Percentiles rank a stretch among this genome's conserved stretches.
Conservation (phyloP, 2,888 invertebrate genomes). For the Steinernema scapterisci region DNA sequence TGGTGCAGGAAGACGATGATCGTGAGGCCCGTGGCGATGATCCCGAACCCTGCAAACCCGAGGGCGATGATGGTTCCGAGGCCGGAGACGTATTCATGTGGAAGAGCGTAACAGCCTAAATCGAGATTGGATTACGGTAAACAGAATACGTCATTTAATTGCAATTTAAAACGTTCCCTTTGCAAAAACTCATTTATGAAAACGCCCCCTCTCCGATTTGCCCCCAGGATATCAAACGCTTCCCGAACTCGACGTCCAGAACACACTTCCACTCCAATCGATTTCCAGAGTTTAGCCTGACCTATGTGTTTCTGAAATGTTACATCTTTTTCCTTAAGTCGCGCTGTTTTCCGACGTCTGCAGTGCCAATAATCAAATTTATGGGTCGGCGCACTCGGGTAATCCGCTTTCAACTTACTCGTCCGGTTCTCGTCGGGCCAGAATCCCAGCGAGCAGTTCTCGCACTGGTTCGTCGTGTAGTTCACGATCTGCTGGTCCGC, state of each 20-base stretch:
- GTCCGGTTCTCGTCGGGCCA: slow-evolving; percentile 76
- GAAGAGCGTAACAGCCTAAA: slow-evolving; percentile 49
- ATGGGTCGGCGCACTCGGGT: slow-evolving; percentile 33
- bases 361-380: slow-evolving; percentile 17
- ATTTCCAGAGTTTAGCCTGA: too few species aligned
- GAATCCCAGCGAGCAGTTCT: slow-evolving; percentile 74
- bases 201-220: too few species aligned
- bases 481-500: slow-evolving; percentile 74
- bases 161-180: too few species aligned
- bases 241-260: too few species aligned
- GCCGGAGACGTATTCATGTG: slow-evolving; percentile 44
- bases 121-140: background rate
- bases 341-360: slow-evolving; percentile 5
- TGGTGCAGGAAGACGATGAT: slow-evolving; percentile 81
- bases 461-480: slow-evolving; percentile 73
- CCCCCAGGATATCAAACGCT: too few species aligned
- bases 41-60: slow-evolving; percentile 74
- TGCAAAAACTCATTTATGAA: too few species aligned
- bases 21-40: slow-evolving; percentile 79
- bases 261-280: too few species aligned
- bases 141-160: too few species aligned
- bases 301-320: too few species aligned
- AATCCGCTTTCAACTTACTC: slow-evolving; percentile 69
- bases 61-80: slow-evolving; percentile 56
- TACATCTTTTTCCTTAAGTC: background rate